Evolutionary conservation across 2,888 invertebrate genomes (phyloP).

Genomic region (Drosophila histrio): DNA sequence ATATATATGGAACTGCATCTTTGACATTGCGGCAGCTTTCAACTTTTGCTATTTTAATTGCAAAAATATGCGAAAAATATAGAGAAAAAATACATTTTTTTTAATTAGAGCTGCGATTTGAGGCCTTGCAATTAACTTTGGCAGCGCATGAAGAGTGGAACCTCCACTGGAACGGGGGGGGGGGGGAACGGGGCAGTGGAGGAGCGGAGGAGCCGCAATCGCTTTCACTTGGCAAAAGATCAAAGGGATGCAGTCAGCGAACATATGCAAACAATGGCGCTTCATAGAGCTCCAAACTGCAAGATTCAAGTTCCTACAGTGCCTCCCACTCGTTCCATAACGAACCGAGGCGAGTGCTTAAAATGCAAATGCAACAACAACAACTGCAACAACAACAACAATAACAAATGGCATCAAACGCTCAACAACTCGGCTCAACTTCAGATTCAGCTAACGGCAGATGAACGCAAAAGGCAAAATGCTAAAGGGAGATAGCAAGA

Average conservation of each 20-base stretch:
- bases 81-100: constrained; percentile 45
- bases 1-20: not conserved
- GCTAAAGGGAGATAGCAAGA: constrained; percentile 5
- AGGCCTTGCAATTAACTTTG: constrained; percentile 74
- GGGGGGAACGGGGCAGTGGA: not conserved
- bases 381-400: constrained; percentile 44
- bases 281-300: constrained; percentile 49
- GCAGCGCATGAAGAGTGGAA: constrained; percentile 42
- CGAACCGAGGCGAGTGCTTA: constrained; percentile 48
- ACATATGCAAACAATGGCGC: constrained; percentile 73
- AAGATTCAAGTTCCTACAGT: constrained; percentile 35
- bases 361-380: constrained; percentile 51
- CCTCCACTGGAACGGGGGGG: constrained; percentile 2
- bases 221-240: constrained; percentile 78
- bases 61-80: constrained; percentile 21
- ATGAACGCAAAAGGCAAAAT: constrained; percentile 27
- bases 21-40: constrained; percentile 21
- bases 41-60: constrained; percentile 59
- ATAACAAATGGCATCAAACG: constrained; percentile 67
- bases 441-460: constrained; percentile 52
- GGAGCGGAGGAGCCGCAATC: constrained; percentile 49
- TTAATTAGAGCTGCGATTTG: constrained; percentile 65
- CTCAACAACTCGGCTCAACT: constrained; percentile 50
- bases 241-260: constrained; percentile 58
- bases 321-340: constrained; percentile 9